These are phyloP conservation scores for Exaiptasia diaphana DNA, from an alignment of 64 coral and sea anemone genomes.

Conservation along the genomic window DNA sequence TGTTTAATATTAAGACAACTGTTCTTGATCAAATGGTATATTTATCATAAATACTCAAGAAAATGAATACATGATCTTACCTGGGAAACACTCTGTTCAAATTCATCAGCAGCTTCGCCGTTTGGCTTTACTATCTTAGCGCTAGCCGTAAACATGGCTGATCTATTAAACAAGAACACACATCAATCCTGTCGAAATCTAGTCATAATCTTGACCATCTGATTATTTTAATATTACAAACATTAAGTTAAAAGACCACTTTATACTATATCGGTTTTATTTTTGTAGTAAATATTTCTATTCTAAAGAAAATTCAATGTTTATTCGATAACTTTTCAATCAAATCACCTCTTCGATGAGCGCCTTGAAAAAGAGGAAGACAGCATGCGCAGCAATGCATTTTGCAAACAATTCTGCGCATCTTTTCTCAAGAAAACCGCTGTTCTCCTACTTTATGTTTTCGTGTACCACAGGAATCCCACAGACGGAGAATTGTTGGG, in stretches of 20 bases:
- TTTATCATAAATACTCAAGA: too few relatives aligned
- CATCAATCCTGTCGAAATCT: too few relatives aligned
- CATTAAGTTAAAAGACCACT: too few relatives aligned
- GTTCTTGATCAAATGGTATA: too few relatives aligned
- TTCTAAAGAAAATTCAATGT: background rate
- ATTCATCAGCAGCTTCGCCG: conserved; percentile 67
- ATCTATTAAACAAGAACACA: conserved; percentile 54
- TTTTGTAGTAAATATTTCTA: background rate
- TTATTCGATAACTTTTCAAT: background rate
- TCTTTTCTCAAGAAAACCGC: background rate
- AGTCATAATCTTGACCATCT: too few relatives aligned
- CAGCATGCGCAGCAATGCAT: background rate
- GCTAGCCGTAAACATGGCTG: conserved; percentile 77
- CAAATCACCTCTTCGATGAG: conserved; percentile 11
- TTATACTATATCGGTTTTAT: background rate
- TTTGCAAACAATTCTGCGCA: background rate
- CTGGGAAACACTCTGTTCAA: conserved; percentile 76
- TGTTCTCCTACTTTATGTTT: background rate
- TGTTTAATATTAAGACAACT: too few relatives aligned
- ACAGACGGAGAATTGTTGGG: too few relatives aligned
- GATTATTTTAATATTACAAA: too few relatives aligned
- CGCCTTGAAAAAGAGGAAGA: conserved; percentile 31
- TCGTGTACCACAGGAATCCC: background rate
- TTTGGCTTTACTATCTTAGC: conserved; percentile 86
- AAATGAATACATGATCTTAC: too few relatives aligned